Base-by-base conservation (phyloP, 1,140 invertebrate genomes). In the Scylla paramamosain region DNA sequence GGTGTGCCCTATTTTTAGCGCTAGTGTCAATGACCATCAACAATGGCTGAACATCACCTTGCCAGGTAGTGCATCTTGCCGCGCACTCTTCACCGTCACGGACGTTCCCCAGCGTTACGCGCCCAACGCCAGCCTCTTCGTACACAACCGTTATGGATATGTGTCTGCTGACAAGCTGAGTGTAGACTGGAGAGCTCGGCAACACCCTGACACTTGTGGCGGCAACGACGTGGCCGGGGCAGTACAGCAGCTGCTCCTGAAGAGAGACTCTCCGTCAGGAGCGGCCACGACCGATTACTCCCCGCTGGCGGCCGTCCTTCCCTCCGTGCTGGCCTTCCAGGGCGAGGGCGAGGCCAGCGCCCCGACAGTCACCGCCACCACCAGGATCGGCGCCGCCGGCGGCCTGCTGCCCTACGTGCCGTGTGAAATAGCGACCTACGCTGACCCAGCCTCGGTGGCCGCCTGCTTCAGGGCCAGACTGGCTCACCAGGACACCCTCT, bases 351-450 rank as follows among this genome's bases (percentile, higher is more conserved):
- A 25, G 45, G 32, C n/a, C 28, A 46, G 89, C 45, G 89, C 45
- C 45, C 89, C 89, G 31, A 16, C 31, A 12, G 32, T 88, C 31
- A 88, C 31, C 28, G 31, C 86, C 86, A 88, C 86, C 86, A 91
- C n/a, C 89, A 52, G 88, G 48, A 83, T 91, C 28, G 29, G 29
- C 31, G 32, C 39, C 6, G 67, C 45, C 25, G 93, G 87, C 31
- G 88, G 93, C 12, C 59, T 45, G 32, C 32, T 95, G 82, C 89
- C 89, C 90, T 95, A 48, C 94, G 94, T 95, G 77, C 94, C 94
- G 14, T 95, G 94, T 39, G 67, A 28, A 45, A 86, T 91, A 39
- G 32, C 46, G 31, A 77, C 89, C 77, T 91, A 91, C 45, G 32
- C 46, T 45, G 45, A 77, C 52, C 82, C 67, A 16, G 31, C 77